Conservation (phyloP, 2,888 invertebrate genomes). For the Drosophila neoperkinsi region DNA sequence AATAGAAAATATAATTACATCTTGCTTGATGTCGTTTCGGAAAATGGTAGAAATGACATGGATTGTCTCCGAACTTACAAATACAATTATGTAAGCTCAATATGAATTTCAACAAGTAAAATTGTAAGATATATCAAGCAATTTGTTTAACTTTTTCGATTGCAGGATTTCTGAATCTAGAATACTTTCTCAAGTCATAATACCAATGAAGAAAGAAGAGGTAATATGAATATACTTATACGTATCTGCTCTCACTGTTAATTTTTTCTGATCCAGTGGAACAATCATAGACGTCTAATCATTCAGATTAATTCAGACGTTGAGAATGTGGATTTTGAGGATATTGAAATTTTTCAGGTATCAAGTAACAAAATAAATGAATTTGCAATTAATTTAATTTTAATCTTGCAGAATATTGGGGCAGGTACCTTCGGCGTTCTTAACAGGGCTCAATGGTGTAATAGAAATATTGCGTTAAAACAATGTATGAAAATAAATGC, state of each 20-base stretch:
- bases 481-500: rapidly evolving
- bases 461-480: constrained; percentile 1
- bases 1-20: background rate
- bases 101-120: background rate
- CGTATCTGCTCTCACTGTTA: background rate
- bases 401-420: background rate
- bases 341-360: background rate
- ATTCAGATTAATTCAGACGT: too few species aligned
- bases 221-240: background rate
- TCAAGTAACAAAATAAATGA: background rate
- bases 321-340: background rate
- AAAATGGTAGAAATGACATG: background rate
- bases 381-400: background rate
- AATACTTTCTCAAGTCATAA: background rate
- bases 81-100: background rate
- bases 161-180: background rate
- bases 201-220: background rate
- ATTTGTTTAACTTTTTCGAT: background rate
- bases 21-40: background rate
- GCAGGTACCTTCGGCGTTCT: background rate
- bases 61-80: background rate
- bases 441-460: background rate
- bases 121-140: background rate
- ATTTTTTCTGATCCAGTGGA: background rate
- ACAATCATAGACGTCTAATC: background rate